These are phyloP conservation scores for Clinocottus analis DNA, from an alignment of 2,113 vertebrate genomes.

Conservation along the genomic window DNA sequence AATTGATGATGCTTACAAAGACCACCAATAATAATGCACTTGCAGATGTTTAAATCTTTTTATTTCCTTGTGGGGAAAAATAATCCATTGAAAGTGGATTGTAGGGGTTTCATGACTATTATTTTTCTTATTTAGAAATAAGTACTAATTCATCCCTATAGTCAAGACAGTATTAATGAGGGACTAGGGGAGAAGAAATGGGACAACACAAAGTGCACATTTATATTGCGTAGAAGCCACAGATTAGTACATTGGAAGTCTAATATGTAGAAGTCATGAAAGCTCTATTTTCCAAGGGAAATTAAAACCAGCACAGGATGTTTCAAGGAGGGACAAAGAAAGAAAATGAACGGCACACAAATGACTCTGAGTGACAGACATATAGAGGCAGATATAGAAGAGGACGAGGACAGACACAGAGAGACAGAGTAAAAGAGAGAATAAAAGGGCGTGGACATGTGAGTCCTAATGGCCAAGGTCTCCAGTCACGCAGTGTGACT, in stretches of 20 bases:
- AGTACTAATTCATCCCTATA: slow-evolving; percentile 37
- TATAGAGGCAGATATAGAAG: slow-evolving; percentile 50
- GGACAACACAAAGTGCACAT: slow-evolving; percentile 41
- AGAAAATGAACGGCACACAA: slow-evolving; percentile 67
- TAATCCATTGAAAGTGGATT: slow-evolving; percentile 49
- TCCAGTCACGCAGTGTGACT: slow-evolving; percentile 82
- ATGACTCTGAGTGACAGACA: slow-evolving; percentile 70
- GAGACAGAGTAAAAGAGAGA: slow-evolving; percentile 53
- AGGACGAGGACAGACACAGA: slow-evolving; percentile 1
- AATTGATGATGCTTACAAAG: slow-evolving; percentile 74
- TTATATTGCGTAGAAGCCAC: slow-evolving; percentile 55
- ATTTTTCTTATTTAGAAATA: slow-evolving; percentile 27
- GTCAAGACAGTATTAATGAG: slow-evolving; percentile 14
- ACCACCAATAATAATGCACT: slow-evolving; percentile 77
- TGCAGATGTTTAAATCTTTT: slow-evolving; percentile 69
- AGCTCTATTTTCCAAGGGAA: slow-evolving; percentile 78
- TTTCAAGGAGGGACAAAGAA: slow-evolving; percentile 58
- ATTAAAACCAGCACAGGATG: slow-evolving; percentile 77
- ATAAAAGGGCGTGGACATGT: slow-evolving; percentile 73
- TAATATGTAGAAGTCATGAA: slow-evolving; percentile 77
- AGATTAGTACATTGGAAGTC: slow-evolving; percentile 45
- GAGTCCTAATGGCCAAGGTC: slow-evolving; percentile 85
- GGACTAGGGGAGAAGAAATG: slow-evolving; percentile 15
- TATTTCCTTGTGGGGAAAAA: slow-evolving; percentile 44
- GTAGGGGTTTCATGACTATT: slow-evolving; percentile 80